Conservation (phyloP, 1,140 invertebrate species). For the Galleria mellonella region DNA sequence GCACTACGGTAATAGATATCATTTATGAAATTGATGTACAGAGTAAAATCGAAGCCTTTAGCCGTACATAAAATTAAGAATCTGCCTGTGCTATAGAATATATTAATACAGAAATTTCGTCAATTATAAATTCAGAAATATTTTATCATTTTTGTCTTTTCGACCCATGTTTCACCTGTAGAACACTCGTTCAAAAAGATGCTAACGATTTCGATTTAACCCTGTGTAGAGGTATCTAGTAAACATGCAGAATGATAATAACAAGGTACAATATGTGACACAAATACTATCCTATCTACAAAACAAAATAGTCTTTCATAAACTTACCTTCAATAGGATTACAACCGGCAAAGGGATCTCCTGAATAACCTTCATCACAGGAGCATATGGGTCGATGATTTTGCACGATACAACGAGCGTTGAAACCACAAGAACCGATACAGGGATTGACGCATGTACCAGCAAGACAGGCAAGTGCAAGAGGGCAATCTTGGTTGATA, state of each 20-base stretch:
- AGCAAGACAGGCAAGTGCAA: constrained; percentile 84
- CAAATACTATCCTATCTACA: not conserved
- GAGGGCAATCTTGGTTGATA: constrained; percentile 87
- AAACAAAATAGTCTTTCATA: not conserved
- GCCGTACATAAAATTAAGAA: too few relatives aligned
- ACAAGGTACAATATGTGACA: not conserved
- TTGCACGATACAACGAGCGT: constrained; percentile 84
- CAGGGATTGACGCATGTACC: constrained; percentile 88
- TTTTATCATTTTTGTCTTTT: too few relatives aligned
- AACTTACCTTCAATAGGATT: constrained; percentile 79
- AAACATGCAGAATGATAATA: not conserved
- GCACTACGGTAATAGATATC: constrained; percentile 19
- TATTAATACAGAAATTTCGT: too few relatives aligned
- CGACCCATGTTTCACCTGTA: too few relatives aligned
- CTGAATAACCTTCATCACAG: constrained; percentile 84
- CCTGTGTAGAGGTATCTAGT: too few relatives aligned
- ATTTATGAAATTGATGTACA: too few relatives aligned
- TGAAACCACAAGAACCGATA: constrained; percentile 87
- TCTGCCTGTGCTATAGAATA: too few relatives aligned
- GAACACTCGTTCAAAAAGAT: too few relatives aligned
- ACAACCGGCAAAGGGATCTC: constrained; percentile 88
- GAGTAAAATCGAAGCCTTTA: too few relatives aligned
- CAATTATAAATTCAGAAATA: too few relatives aligned
- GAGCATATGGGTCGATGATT: constrained; percentile 87
- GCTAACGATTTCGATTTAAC: too few relatives aligned